These are phyloP conservation scores for Lagorchestes hirsutus DNA, from an alignment of 2,797 vertebrate species.

Conservation along the genomic window DNA sequence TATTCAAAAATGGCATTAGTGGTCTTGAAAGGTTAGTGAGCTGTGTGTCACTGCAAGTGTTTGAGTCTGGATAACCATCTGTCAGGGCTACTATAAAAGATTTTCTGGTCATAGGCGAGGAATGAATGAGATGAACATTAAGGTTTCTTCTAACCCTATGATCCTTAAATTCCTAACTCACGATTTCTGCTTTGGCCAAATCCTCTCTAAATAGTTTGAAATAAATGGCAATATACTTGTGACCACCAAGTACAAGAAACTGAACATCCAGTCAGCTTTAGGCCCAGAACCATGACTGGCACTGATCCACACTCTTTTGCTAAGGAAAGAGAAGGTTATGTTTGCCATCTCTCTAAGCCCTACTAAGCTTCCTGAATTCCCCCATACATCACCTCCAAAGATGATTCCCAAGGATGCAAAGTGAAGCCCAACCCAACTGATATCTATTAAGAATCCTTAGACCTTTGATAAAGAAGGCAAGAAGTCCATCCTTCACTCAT, in stretches of 20 bases:
- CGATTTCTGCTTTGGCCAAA: constrained; percentile 27
- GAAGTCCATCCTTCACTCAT: constrained; percentile 18
- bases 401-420: background rate
- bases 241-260: constrained; percentile 36
- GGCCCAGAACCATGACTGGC: constrained; percentile 52
- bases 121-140: background rate
- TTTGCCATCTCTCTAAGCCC: background rate
- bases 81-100: constrained; percentile 14
- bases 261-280: constrained; percentile 62
- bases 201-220: constrained; percentile 40
- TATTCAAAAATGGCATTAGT: constrained; percentile 16
- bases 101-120: constrained; percentile 7
- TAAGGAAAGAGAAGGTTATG: background rate
- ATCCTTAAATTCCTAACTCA: constrained; percentile 42
- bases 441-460: constrained; percentile 5
- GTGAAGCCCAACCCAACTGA: background rate
- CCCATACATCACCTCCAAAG: constrained; percentile 42
- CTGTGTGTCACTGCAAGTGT: background rate
- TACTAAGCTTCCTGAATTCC: constrained; percentile 9
- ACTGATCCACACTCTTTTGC: constrained; percentile 49
- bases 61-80: background rate
- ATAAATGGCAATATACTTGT: constrained; percentile 41
- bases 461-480: constrained; percentile 3
- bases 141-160: constrained; percentile 20
- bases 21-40: background rate